A percentile compares a stretch with the other conserved stretches of the same genome.
Evolutionary conservation across 2,113 vertebrate species (phyloP).

Genomic region (sheep (Ovis aries)): ARS-UI_Ramb_v3.0 NC_056063.1:31893001-31893500

Average conservation of each 20-base stretch:
- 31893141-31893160: too few relatives aligned
- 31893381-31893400: neutral
- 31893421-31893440: neutral
- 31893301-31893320: neutral
- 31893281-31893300: neutral
- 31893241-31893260: neutral
- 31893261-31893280: neutral
- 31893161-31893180: too few relatives aligned
- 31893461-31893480: neutral
- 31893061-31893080: too few relatives aligned
- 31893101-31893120: too few relatives aligned
- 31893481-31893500: neutral
- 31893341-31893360: neutral
- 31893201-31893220: too few relatives aligned
- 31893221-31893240: neutral
- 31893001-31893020: neutral
- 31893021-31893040: neutral
- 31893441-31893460: neutral
- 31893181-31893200: too few relatives aligned
- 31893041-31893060: neutral
- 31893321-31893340: neutral
- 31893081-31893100: too few relatives aligned
- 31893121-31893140: too few relatives aligned
- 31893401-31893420: neutral
- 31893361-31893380: neutral